phyloP scores from a whole-genome alignment of 2,797 vertebrate genomes.

The Macropus fuliginosus region DNA sequence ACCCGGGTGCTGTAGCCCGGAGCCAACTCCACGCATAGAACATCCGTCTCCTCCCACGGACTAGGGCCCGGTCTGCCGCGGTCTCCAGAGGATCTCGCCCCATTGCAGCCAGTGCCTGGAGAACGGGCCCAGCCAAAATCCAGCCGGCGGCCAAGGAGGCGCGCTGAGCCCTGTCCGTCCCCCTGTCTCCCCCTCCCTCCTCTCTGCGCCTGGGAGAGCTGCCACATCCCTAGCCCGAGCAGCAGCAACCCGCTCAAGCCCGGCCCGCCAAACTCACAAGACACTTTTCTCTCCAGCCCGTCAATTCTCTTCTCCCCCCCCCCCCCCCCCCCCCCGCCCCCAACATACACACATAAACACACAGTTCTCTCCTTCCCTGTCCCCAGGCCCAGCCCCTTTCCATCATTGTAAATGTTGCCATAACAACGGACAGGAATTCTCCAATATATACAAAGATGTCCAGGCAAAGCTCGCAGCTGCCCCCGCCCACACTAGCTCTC shows the following conservation, averaged over 20 bases:
- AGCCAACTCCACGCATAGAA: background rate
- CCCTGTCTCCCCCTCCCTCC: background rate
- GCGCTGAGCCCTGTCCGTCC: background rate
- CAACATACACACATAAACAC: background rate
- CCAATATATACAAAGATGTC: conserved; percentile 75
- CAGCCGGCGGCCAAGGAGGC: conserved; percentile 13
- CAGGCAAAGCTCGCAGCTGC: conserved; percentile 54
- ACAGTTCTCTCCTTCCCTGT: fast-evolving
- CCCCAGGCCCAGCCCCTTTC: conserved; percentile 54
- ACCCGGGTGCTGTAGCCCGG: background rate
- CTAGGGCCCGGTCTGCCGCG: conserved; percentile 33
- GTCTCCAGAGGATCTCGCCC: conserved; percentile 61
- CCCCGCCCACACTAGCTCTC: conserved; percentile 52
- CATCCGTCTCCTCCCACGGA: conserved; percentile 38
- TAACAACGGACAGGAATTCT: conserved; percentile 83
- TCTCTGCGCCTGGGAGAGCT: conserved; percentile 41
- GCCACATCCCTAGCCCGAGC: conserved; percentile 64
- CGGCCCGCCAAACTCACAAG: conserved; percentile 79
- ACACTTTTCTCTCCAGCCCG: background rate
- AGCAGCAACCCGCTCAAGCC: conserved; percentile 61
- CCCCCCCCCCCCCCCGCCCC: background rate
- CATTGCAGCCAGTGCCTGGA: background rate
- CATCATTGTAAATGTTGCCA: conserved; percentile 81
- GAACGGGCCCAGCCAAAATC: background rate
- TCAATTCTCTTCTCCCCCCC: background rate